Evolutionary conservation across 2,888 invertebrate genomes (phyloP), one percentile per base, ranked within the genome.

Genomic region (Strigamia transsilvanica): DNA sequence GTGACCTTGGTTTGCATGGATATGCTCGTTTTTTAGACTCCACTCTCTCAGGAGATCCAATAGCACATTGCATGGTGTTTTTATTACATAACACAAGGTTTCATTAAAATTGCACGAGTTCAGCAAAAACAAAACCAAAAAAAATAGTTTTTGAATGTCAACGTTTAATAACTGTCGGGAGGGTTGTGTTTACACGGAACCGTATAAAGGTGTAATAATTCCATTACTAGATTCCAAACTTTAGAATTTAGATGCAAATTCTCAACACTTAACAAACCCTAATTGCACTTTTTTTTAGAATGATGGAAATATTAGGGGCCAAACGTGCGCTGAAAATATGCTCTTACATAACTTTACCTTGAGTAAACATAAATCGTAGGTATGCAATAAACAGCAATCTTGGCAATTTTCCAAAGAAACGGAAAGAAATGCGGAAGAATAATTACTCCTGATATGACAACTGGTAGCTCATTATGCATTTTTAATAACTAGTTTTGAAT

Each of bases 51-150:
- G 38, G 56, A 56, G 56, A 56, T 56, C 56, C 6, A 56, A 56
- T 56, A 18, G 56, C 56, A 56, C 21, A 18, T 56, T 46, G 46
- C 46, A n/a, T 46, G 15, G 18, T 18, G 56, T 56, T 56, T 56
- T 56, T 56, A 56, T 56, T 56, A 9, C 56, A 18, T 56, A 15
- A n/a, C 56, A 56, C 56, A 56, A 56, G 56, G 56, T 56, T 18
- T 56, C 56, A 56, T 56, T 56, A 56, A 56, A 56, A 56, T 9
- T 56, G 1, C 15, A 56, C 21, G 21, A 56, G 18, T n/a, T n/a
- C 21, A n/a, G 15, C 56, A 56, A 56, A 56, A 18, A n/a, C n/a
- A 18, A 27, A 18, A 18, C 18, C 21, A 18, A 56, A 56, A 18
- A 18, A 18, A 56, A 56, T 18, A n/a, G 9, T 56, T n/a, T n/a